Evolutionary conservation across 2,113 vertebrate species (phyloP).

Genomic region (Pithys albifrons): DNA sequence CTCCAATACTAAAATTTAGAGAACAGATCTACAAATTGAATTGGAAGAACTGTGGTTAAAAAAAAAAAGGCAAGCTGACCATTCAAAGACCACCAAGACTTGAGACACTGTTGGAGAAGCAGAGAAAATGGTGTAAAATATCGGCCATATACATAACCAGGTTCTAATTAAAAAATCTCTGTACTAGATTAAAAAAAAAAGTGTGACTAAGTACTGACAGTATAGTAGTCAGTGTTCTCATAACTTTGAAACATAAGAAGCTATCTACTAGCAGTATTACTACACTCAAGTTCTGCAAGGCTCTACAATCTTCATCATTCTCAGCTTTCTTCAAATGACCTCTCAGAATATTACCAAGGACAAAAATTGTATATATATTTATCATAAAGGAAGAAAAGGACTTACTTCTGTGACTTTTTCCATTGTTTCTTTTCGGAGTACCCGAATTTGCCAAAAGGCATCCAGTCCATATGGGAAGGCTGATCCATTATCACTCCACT

Average conservation of each 20-base stretch:
- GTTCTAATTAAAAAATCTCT: not conserved
- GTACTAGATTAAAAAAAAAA: not conserved
- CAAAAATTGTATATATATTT: not conserved
- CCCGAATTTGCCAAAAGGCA: slow-evolving; percentile 72
- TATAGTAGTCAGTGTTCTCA: not conserved
- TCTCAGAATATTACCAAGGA: not conserved
- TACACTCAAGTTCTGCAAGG: not conserved
- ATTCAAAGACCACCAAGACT: not conserved
- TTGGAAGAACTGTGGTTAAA: not conserved
- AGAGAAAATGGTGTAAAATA: not conserved
- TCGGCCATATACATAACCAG: not conserved
- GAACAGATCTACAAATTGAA: not conserved
- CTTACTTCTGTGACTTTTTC: slow-evolving; percentile 71
- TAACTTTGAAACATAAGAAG: not conserved
- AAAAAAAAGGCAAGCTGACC: not conserved
- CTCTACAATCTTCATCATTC: not conserved
- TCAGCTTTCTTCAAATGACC: not conserved
- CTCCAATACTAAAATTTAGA: not conserved
- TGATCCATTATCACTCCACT: slow-evolving; percentile 72
- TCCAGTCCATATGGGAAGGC: slow-evolving; percentile 28
- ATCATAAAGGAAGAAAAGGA: not conserved
- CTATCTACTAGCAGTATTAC: not conserved
- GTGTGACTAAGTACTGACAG: not conserved
- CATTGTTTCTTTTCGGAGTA: slow-evolving; percentile 68
- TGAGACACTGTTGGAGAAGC: not conserved